phyloP scores from a whole-genome alignment of 1,140 invertebrate genomes.

The Halictus rubicundus region DNA sequence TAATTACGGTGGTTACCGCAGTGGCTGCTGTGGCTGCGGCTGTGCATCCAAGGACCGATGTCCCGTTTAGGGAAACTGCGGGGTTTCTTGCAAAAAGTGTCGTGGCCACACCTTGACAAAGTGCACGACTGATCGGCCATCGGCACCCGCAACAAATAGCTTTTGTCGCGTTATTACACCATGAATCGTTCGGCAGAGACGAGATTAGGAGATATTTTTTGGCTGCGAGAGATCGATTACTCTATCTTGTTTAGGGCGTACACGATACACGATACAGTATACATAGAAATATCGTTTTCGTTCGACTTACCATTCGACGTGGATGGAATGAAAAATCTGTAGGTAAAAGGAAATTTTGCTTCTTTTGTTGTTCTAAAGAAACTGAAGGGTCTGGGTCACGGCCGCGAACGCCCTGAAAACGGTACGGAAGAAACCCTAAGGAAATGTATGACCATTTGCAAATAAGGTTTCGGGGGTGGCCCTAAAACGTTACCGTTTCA shows the following conservation, averaged over 20 bases:
- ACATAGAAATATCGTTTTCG: too few species aligned
- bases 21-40: not conserved
- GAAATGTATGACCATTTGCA: not conserved
- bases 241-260: too few species aligned
- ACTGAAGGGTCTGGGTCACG: too few species aligned
- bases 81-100: not conserved
- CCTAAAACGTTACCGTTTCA: constrained; percentile 41
- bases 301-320: too few species aligned
- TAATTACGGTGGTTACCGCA: not conserved
- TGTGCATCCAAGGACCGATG: not conserved
- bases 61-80: not conserved
- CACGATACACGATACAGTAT: too few species aligned
- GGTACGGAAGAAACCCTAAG: not conserved
- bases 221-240: not conserved
- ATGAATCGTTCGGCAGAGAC: not conserved
- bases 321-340: too few species aligned
- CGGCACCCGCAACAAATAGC: not conserved
- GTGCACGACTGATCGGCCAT: not conserved
- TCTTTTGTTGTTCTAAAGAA: too few species aligned
- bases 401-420: too few species aligned
- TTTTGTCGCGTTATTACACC: not conserved
- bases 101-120: not conserved
- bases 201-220: not conserved
- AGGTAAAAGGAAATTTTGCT: too few species aligned
- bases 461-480: not conserved